Conservation (phyloP, 2,888 invertebrate species). For the Pristionchus exspectatus region DNA sequence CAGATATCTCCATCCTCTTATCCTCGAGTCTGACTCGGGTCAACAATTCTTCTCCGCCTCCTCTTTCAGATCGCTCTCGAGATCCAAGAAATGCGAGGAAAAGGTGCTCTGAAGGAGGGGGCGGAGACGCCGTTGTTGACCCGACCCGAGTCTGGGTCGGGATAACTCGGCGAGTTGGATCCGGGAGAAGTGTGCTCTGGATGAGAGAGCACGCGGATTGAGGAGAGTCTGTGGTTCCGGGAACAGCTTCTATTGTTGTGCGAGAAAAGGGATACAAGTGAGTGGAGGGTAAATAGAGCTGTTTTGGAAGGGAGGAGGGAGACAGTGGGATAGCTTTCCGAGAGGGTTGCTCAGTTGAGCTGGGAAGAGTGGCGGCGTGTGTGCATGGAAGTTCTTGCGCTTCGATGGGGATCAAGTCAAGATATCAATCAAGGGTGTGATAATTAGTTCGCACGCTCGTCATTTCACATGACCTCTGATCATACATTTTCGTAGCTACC, state of each 20-base stretch:
- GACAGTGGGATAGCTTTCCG: too few relatives aligned
- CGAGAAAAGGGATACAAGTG: constrained; percentile 13
- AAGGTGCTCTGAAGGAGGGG: neutral
- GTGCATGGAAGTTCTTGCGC: neutral
- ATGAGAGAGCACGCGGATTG: neutral
- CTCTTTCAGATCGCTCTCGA: too few relatives aligned
- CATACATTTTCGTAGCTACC: too few relatives aligned
- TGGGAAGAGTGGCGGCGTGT: neutral
- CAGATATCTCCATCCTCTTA: neutral
- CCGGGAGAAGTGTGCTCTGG: neutral
- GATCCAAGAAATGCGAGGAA: too few relatives aligned
- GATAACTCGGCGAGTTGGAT: neutral
- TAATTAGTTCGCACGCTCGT: too few relatives aligned
- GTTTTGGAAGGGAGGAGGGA: neutral
- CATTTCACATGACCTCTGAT: too few relatives aligned
- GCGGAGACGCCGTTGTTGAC: constrained; percentile 1
- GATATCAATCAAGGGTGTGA: too few relatives aligned
- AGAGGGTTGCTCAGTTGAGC: too few relatives aligned
- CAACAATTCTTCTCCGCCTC: too few relatives aligned
- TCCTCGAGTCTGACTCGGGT: too few relatives aligned
- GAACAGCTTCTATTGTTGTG: constrained; percentile 12
- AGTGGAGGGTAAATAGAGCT: constrained; percentile 10
- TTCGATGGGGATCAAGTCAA: too few relatives aligned
- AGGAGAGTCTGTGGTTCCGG: neutral
- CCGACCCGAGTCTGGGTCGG: neutral